Evolutionary conservation across 1,140 invertebrate genomes (phyloP).

Genomic region (Macrobrachium rosenbergii): DNA sequence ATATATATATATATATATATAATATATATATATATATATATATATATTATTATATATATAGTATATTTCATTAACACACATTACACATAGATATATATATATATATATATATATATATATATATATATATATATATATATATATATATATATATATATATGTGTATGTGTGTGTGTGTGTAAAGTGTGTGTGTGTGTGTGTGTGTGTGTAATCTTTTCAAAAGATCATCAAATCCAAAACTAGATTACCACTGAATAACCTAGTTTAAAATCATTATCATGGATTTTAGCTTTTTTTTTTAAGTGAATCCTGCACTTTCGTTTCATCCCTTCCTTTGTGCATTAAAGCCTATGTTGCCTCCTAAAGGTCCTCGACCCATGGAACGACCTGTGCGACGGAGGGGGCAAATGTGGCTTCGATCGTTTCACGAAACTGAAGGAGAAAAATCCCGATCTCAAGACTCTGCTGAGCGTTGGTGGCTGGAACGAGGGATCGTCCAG

Average conservation of each 20-base stretch:
- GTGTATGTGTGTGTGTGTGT: background rate
- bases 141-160: background rate
- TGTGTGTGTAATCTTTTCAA: background rate
- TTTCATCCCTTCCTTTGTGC: background rate
- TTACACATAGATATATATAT: slow-evolving; percentile 8
- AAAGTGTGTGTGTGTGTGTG: background rate
- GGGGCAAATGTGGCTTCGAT: slow-evolving; percentile 69
- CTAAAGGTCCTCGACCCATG: slow-evolving; percentile 74
- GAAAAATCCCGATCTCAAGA: slow-evolving; percentile 70
- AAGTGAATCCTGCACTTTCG: no score
- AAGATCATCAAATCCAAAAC: no score
- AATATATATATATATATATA: no score
- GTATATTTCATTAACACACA: no score
- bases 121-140: background rate
- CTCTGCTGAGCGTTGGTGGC: slow-evolving; percentile 70
- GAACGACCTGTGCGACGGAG: slow-evolving; percentile 73
- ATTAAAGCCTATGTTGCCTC: background rate
- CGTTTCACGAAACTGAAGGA: slow-evolving; percentile 68
- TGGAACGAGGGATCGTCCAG: slow-evolving; percentile 68
- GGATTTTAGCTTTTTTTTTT: no score
- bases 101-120: slow-evolving; percentile 6
- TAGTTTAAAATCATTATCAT: no score
- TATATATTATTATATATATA: no score
- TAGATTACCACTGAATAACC: no score
- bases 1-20: no score